Evolutionary conservation across 1,140 invertebrate species (phyloP).

Genomic region (Drosophila tani): DNA sequence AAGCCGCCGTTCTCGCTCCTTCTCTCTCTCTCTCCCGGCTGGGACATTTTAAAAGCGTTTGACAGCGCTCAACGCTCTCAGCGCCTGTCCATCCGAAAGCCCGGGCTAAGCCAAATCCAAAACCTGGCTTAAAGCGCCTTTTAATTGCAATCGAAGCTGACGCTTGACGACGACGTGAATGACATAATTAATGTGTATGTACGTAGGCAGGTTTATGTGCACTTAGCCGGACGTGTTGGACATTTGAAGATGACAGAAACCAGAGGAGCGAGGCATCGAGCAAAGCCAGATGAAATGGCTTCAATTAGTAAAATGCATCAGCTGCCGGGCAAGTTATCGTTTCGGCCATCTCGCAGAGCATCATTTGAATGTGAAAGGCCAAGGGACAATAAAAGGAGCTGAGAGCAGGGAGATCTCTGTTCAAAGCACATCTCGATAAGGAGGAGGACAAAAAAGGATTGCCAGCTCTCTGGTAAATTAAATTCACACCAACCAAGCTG

Average conservation of each 20-base stretch:
- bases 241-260: slow-evolving; percentile 77
- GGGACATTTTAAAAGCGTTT: slow-evolving; percentile 84
- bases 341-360: slow-evolving; percentile 27
- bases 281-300: slow-evolving; percentile 43
- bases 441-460: slow-evolving; percentile 64
- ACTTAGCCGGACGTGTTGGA: slow-evolving; percentile 78
- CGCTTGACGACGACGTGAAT: slow-evolving; percentile 73
- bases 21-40: slow-evolving; percentile 29
- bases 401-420: background rate
- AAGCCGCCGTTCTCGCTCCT: slow-evolving; percentile 52
- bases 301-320: slow-evolving; percentile 75
- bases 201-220: slow-evolving; percentile 63
- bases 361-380: slow-evolving; percentile 46
- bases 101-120: slow-evolving; percentile 33
- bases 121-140: slow-evolving; percentile 70
- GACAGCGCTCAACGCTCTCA: slow-evolving; percentile 74
- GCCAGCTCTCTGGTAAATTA: slow-evolving; percentile 78
- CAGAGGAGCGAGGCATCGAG: background rate
- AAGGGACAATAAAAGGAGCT: slow-evolving; percentile 50
- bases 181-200: slow-evolving; percentile 82
- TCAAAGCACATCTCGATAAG: slow-evolving; percentile 66
- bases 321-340: slow-evolving; percentile 33
- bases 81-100: slow-evolving; percentile 34
- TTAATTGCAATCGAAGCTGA: slow-evolving; percentile 76
- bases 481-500: slow-evolving; percentile 71